Base-by-base conservation (phyloP, 2,113 vertebrate genomes). In the Corythornis madagascariensis region DNA sequence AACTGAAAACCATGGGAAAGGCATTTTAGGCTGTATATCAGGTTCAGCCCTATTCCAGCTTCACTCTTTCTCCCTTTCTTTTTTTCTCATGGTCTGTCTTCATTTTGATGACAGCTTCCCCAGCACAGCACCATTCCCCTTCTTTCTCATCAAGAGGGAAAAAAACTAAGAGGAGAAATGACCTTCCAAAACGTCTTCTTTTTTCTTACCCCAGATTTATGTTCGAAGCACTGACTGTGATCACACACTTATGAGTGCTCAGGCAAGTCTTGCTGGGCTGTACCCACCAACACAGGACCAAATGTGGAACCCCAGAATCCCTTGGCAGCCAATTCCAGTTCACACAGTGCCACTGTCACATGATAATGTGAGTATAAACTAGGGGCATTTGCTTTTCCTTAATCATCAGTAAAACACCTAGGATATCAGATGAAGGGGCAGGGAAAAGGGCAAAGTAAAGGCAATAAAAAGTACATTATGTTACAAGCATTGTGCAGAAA, bases 261-360 rank as follows among this genome's bases (percentile, higher is more conserved):
- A 98, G 73, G 97, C 97, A 72, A 98, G 97, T 93, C 97, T 99
- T 29, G 98, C 98, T 1, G 98, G 98, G 65, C 93, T 98, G 85
- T 98, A 98, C 72, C 97, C 97, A 64, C 97, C 83, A 0, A 94
- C 91, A 84, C 88, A 91, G 82, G 93, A 71, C 7, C 96, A 98
- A 35, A 61, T 95, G 38, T 98, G 97, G 97, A 96, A 96, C 31
- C 59, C 95, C 64, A 96, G 95, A 89, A 97, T 98, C 84, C 94
- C 93, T 47, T 98, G 98, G 98, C 97, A 97, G 84, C 98, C 98
- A 35, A 92, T 98, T 95, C 98, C 98, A 56, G 98, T 98, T 83
- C 98, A 98, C 93, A 98, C 98, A 1, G 79, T 98, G 85, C 97
- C 98, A 90, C 92, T 96, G 69, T 83, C 94, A 72, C 90, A 97